Evolutionary conservation across 1,140 invertebrate species (phyloP).

Genomic region (Holotrichia oblita): DNA sequence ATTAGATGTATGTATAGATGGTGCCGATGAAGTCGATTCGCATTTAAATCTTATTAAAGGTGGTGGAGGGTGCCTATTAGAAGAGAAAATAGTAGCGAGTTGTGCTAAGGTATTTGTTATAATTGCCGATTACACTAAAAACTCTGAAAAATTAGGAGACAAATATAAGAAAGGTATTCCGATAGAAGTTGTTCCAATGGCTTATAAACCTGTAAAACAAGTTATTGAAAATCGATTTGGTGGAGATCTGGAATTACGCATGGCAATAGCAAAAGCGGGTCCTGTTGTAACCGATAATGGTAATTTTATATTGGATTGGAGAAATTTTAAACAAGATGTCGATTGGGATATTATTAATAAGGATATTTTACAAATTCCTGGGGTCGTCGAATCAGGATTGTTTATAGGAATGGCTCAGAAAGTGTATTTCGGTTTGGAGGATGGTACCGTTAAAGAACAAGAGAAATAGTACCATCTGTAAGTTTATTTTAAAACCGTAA

Average conservation of each 20-base stretch:
- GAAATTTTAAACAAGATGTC: conserved; percentile 74
- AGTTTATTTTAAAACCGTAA: not conserved
- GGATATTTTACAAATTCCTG: conserved; percentile 84
- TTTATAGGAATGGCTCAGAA: conserved; percentile 92
- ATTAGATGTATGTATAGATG: conserved; percentile 93
- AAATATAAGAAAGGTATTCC: conserved; percentile 94
- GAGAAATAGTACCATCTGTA: not conserved
- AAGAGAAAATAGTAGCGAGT: conserved; percentile 96
- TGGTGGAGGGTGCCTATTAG: conserved; percentile 93
- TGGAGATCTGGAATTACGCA: conserved; percentile 78
- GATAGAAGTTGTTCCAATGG: conserved; percentile 93
- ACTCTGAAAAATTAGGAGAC: conserved; percentile 83
- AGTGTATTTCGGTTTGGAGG: conserved; percentile 88
- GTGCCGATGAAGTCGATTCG: conserved; percentile 94
- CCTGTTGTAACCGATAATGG: conserved; percentile 98
- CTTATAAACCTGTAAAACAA: conserved; percentile 81
- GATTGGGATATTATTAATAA: conserved; percentile 82
- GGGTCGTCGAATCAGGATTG: conserved; percentile 95
- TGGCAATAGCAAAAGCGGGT: conserved; percentile 89
- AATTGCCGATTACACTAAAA: conserved; percentile 94
- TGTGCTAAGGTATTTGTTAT: conserved; percentile 85
- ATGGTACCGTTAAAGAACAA: conserved; percentile 76
- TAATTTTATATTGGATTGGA: conserved; percentile 97
- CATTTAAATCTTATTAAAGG: conserved; percentile 93
- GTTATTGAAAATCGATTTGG: conserved; percentile 81